Base-by-base conservation (phyloP, 2,888 invertebrate genomes). In the Dryobotodes eremita region DNA sequence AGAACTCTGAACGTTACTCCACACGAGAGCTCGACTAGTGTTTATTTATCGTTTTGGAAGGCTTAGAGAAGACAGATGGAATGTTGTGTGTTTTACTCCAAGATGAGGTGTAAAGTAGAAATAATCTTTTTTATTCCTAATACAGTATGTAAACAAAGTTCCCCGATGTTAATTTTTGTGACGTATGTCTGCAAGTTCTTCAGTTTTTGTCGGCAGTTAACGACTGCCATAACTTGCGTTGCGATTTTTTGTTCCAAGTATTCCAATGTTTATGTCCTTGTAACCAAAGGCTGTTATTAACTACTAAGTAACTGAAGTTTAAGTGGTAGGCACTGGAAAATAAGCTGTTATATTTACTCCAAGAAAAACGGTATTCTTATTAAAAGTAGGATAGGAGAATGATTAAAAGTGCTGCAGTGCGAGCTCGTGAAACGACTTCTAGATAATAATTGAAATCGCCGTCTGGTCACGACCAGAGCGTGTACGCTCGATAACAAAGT, bases 11-110 rank as follows among this genome's bases (percentile, higher is more conserved):
- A 90, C 92, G 92, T 92, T 92, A 91, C 94, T 94, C 92, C 91
- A 93, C 90, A 94, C 92, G 91, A 94, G 95, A 94, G 92, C 91
- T 91, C 91, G 93, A 90, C 94, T 95, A 95, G 96, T 96, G 96
- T 96, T 96, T 96, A 96, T 96, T 96, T 96, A 96, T 96, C 96
- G 95, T 96, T 96, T 96, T 95, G 94, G 95, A 95, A 93, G 96
- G 94, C 95, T 95, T 95, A 94, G 93, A 94, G 94, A 94, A 96
- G 95, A 95, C 95, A 95, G 95, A 95, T 94, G 96, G 95, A 96
- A 96, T 96, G 95, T 94, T 94, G 91, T 95, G 94, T 95, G 95
- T 96, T 95, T 95, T 95, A 93, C 92, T 90, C 89, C 82, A 92
- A 91, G 93, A 95, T 93, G 94, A 95, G 94, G 94, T 94, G 95